Base-by-base conservation (phyloP, 2,888 invertebrate genomes). In the Fabriciana adippe region DNA sequence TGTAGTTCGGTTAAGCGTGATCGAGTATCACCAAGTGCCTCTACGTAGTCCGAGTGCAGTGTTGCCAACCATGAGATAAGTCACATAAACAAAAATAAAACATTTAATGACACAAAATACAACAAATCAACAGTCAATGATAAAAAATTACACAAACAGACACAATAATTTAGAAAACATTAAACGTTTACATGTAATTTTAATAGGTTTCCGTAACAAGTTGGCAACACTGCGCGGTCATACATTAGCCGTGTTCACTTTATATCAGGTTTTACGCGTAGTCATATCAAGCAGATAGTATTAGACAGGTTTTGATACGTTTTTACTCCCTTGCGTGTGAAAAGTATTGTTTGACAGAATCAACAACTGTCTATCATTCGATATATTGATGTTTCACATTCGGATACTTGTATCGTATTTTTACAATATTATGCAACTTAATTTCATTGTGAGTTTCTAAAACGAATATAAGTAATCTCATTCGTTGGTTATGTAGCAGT, bases 201-300 rank as follows among this genome's bases (percentile, higher is more conserved):
- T 48, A 13, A 13, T 48, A 13, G 48, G 13, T 16, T 13, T 48
- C 48, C 16, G 0, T 59, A n/a, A 48, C n/a, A 48, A 6, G 59
- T 48, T 59, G 59, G 59, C n/a, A 59, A 59, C 59, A 59, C 59
- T 74, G 76, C 75, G 68, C 76, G 70, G 72, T 70, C 70, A 70
- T 72, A 73, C 74, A 75, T 64, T 72, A 72, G 74, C 82, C 83
- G 89, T 89, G 87, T 89, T 89, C 88, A 87, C 78, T 81, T 79
- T 82, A 78, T 83, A 83, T 81, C 80, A 78, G 78, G 75, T 74
- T 78, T 75, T 81, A 80, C 81, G 81, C 76, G 82, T 84, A 87
- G 84, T 88, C 88, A 86, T 88, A 88, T 89, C 88, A 83, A 83
- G 81, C 83, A 77, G 75, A 79, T 85, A 86, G 80, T 76, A 66